phyloP scores from a whole-genome alignment of 2,113 vertebrate genomes.

The Copsychus sechellarum region DNA sequence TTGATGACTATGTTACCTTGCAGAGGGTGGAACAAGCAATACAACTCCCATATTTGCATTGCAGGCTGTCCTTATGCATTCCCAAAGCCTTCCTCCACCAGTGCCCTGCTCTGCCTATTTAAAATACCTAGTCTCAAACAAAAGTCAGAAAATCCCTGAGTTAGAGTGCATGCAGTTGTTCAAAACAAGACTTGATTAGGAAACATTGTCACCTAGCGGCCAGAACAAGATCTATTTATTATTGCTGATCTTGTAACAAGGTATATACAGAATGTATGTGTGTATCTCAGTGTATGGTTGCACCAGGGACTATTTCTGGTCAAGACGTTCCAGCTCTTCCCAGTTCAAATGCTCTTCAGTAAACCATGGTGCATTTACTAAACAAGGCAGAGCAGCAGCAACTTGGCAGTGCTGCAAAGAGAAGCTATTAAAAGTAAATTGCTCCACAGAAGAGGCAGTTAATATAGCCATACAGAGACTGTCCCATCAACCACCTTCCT shows the following conservation, averaged over 20 bases:
- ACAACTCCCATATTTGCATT: background rate
- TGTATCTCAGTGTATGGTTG: background rate
- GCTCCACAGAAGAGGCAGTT: background rate
- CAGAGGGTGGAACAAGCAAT: background rate
- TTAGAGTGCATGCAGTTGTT: background rate
- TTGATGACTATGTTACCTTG: background rate
- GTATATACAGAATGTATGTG: background rate
- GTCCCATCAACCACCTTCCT: background rate
- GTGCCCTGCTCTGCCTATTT: background rate
- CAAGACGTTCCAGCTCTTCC: background rate
- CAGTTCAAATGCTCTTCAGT: background rate
- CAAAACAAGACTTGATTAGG: background rate
- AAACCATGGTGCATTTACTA: background rate
- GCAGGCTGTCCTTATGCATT: background rate
- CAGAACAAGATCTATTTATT: background rate
- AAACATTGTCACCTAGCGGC: conserved; percentile 46
- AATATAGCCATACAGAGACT: background rate
- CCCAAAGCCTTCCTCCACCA: background rate
- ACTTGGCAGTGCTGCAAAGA: background rate
- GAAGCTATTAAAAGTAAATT: background rate
- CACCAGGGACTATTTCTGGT: background rate
- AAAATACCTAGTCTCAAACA: background rate
- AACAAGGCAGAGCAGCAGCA: background rate
- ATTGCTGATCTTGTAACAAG: background rate
- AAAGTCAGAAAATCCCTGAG: background rate